phyloP scores from a whole-genome alignment of 1,140 invertebrate genomes.

The Colletes gigas region DNA sequence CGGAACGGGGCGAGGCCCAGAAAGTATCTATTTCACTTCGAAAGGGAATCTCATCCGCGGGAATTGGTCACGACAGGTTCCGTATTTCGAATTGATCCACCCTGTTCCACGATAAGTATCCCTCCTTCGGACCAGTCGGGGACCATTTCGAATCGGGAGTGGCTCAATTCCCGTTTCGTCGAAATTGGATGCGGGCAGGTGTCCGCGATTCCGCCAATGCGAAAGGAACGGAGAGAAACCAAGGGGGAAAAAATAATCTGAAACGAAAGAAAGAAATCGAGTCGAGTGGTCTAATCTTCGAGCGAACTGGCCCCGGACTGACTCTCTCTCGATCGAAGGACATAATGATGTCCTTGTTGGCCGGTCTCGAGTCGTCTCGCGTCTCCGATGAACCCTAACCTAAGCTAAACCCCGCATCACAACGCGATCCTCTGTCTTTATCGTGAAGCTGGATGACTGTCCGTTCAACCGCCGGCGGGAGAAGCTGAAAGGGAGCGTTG shows the following conservation, averaged over 20 bases:
- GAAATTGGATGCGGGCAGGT: conserved; percentile 48
- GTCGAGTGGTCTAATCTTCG: conserved; percentile 37
- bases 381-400: conserved; percentile 61
- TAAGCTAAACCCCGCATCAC: conserved; percentile 53
- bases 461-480: conserved; percentile 33
- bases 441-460: conserved; percentile 61
- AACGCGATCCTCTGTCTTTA: conserved; percentile 63
- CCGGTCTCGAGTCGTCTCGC: conserved; percentile 10
- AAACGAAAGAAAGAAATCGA: background rate
- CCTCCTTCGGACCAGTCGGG: background rate
- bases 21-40: conserved; percentile 53
- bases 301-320: conserved; percentile 2
- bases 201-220: conserved; percentile 36
- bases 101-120: conserved; percentile 54
- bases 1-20: background rate
- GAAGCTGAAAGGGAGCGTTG: conserved; percentile 71
- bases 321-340: conserved; percentile 61
- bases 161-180: conserved; percentile 53
- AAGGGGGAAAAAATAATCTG: no score
- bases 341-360: conserved; percentile 67
- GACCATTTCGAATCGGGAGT: conserved; percentile 55
- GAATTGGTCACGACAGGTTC: conserved; percentile 55
- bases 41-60: conserved; percentile 19
- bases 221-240: conserved; percentile 18
- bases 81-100: conserved; percentile 51